A percentile compares a stretch with the other conserved stretches of the same genome.
phyloP scores from a whole-genome alignment of 2,888 invertebrate species.

The Perizoma flavofasciatum region DNA sequence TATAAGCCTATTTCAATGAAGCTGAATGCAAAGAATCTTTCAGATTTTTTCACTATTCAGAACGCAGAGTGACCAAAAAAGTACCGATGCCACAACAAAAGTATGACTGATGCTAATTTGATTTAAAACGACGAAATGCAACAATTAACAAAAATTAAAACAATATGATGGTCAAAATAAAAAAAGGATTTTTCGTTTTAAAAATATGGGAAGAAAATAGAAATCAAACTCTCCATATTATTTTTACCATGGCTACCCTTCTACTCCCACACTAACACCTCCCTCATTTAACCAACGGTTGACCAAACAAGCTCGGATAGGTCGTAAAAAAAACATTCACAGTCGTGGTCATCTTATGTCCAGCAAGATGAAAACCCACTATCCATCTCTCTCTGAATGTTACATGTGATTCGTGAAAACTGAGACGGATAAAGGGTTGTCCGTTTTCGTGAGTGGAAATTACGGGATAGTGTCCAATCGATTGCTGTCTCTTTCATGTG shows the following conservation, averaged over 20 bases:
- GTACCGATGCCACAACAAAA: too few relatives aligned
- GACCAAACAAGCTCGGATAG: slow-evolving; percentile 69
- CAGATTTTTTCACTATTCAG: too few relatives aligned
- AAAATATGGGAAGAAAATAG: too few relatives aligned
- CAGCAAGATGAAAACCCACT: slow-evolving; percentile 59
- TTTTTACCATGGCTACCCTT: slow-evolving; percentile 11
- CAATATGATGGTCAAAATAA: too few relatives aligned
- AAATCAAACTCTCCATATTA: background rate
- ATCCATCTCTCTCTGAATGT: slow-evolving; percentile 63
- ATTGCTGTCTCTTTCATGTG: slow-evolving; percentile 77
- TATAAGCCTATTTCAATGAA: too few relatives aligned
- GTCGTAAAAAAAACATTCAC: slow-evolving; percentile 54
- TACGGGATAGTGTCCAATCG: slow-evolving; percentile 65
- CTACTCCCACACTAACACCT: slow-evolving; percentile 39
- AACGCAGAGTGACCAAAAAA: too few relatives aligned
- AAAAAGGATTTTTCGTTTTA: too few relatives aligned
- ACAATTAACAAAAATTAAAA: too few relatives aligned
- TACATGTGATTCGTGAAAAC: slow-evolving; percentile 60
- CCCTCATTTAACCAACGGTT: slow-evolving; percentile 46
- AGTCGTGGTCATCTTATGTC: slow-evolving; percentile 72
- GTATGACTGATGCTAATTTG: too few relatives aligned
- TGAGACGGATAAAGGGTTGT: slow-evolving; percentile 77
- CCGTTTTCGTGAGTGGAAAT: slow-evolving; percentile 75
- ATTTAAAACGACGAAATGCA: too few relatives aligned
- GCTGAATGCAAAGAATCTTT: too few relatives aligned